These are phyloP conservation scores for Hylyphantes graminicola DNA, from an alignment of 1,140 invertebrate species.

Conservation along the genomic window DNA sequence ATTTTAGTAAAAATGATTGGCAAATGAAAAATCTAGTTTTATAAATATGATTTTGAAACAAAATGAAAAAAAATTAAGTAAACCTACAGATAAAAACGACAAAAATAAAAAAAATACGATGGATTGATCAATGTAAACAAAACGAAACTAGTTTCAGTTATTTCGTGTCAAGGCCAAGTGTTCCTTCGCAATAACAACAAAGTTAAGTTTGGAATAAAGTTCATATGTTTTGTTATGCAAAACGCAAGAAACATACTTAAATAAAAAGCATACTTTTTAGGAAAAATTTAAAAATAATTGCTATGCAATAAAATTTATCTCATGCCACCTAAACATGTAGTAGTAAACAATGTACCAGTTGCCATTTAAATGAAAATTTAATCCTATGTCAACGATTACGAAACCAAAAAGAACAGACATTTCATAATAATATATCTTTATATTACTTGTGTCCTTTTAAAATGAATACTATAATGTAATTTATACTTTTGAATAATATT, in stretches of 20 bases:
- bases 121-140: background rate
- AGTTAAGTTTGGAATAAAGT: background rate
- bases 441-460: too few relatives aligned
- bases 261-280: background rate
- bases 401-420: background rate
- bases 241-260: background rate
- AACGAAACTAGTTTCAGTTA: constrained; percentile 3
- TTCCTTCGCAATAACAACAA: background rate
- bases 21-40: background rate
- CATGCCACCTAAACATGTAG: constrained; percentile 51
- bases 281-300: background rate
- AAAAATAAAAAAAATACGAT: background rate
- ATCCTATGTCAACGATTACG: background rate
- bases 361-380: background rate
- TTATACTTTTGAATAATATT: background rate
- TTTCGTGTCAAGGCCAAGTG: constrained; percentile 11
- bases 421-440: too few relatives aligned
- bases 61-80: background rate
- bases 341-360: constrained; percentile 38
- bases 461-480: too few relatives aligned
- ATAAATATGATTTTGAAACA: too few relatives aligned
- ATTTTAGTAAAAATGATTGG: background rate
- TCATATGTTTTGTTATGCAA: background rate
- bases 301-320: constrained; percentile 1
- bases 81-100: background rate